Evolutionary conservation across 2,797 vertebrate genomes (phyloP).

Genomic region (Poecilia velifera): DNA sequence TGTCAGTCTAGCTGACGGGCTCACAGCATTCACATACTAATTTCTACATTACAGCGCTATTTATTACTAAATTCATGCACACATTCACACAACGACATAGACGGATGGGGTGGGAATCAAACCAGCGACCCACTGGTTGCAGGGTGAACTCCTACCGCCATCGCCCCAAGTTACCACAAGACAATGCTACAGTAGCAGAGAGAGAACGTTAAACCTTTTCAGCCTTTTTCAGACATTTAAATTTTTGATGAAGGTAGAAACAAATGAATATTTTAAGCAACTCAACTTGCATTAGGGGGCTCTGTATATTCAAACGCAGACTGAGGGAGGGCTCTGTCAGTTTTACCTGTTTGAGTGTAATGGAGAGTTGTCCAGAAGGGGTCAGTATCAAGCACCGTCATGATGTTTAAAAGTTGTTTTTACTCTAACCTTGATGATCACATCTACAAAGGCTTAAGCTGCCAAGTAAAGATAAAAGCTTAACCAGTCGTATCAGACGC

Average conservation of each 20-base stretch:
- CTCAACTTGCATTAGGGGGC: not conserved
- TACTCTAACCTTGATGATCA: not conserved
- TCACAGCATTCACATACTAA: not conserved
- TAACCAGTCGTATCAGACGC: not conserved
- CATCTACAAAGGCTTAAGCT: not conserved
- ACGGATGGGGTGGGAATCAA: too few species aligned
- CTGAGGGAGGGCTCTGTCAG: not conserved
- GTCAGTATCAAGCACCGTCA: not conserved
- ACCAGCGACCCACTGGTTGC: too few species aligned
- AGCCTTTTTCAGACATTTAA: too few species aligned
- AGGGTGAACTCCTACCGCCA: not conserved
- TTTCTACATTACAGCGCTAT: not conserved
- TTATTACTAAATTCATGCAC: not conserved
- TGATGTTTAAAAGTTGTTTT: not conserved
- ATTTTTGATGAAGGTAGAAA: too few species aligned
- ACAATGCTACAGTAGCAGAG: too few species aligned
- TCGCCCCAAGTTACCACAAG: too few species aligned
- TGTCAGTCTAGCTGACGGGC: not conserved
- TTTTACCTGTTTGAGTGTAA: not conserved
- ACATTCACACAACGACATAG: too few species aligned
- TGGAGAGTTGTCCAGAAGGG: not conserved
- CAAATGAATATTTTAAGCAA: too few species aligned
- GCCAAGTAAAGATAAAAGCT: not conserved
- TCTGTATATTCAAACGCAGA: not conserved
- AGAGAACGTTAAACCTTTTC: too few species aligned